Evolutionary conservation across 2,888 invertebrate genomes (phyloP).

Genomic region (Ectemnius cavifrons): DNA sequence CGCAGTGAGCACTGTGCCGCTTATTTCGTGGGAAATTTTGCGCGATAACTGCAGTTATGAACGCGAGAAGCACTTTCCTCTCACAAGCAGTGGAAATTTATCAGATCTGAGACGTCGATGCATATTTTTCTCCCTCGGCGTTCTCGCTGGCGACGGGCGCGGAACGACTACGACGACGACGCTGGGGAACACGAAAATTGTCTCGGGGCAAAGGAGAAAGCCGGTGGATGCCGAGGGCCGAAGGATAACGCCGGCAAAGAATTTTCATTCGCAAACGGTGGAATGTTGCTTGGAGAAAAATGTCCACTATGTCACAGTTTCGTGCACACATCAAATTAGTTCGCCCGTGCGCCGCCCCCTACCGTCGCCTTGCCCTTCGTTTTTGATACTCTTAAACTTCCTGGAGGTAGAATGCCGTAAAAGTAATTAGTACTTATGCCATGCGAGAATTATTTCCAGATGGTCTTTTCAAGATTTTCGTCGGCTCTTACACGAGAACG

Average conservation of each 20-base stretch:
- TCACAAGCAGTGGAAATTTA: conserved; percentile 23
- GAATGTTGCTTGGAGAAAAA: conserved; percentile 41
- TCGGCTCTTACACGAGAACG: no score
- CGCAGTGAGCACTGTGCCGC: conserved; percentile 9
- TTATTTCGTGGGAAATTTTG: conserved; percentile 24
- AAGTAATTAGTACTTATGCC: no score
- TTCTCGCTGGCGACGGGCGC: background rate
- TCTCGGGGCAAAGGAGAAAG: background rate
- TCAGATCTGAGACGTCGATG: conserved; percentile 22
- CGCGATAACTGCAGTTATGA: conserved; percentile 21
- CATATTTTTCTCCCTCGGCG: conserved; percentile 4
- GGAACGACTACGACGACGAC: background rate
- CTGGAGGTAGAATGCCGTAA: no score
- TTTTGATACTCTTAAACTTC: background rate
- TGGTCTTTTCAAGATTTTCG: no score
- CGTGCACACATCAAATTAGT: conserved; percentile 42
- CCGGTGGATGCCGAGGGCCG: conserved; percentile 3
- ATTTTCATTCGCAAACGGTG: conserved; percentile 35
- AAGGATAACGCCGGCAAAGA: conserved; percentile 13
- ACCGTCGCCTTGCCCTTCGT: no score
- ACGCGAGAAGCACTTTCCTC: background rate
- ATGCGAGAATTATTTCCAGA: no score
- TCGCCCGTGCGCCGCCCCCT: background rate
- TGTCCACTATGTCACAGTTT: conserved; percentile 20
- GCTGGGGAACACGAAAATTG: background rate